Evolutionary conservation across 2,888 invertebrate genomes (phyloP), one percentile per base, ranked within the genome.

Genomic region (Hydrotaea diabolus): DNA sequence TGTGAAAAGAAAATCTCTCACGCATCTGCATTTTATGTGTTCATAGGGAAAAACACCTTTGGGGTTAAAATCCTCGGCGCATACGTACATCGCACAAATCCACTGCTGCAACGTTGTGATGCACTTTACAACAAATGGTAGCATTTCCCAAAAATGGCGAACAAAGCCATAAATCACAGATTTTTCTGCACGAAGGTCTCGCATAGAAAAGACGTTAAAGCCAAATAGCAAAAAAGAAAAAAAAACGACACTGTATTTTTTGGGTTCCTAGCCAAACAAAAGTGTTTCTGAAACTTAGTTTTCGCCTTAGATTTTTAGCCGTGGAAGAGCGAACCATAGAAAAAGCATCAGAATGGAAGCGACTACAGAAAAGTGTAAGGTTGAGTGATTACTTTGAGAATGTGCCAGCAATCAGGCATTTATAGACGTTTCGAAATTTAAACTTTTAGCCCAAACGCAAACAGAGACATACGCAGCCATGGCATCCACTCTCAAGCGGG

Each of bases 351-450:
- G 3, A 0, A 26, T 62, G 21, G 13, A 43, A 69, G 17, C 53
- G n/a, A 71, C 11, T 26, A 69, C 53, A 49, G 49, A 49, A 4
- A 5, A 55, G 55, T 3, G 21, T 55, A 21, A 9, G 71, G 31
- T 62, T 72, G 62, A 76, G 36, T 79, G 69, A 79, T 82, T 79
- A 39, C 72, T 82, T 62, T 59, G 21, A 49, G 55, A 55, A 82
- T 74, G 64, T 82, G 74, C 69, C 13, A n/a, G 82, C 39, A 74
- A 78, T 71, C 69, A 74, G 39, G 66, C 74, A 15, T 71, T 59
- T 72, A 75, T 9, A 11, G 69, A 49, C 19, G 62, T 43, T 46
- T 75, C 5, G 19, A 36, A 78, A 8, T 31, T 69, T n/a, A 1
- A 55, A 55, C 21, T 7, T 55, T 49, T n/a, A 49, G n/a, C 2